Percentiles rank a stretch among this genome's conserved stretches.
These are phyloP conservation scores for Motacilla alba DNA, from an alignment of 2,113 vertebrate genomes.

Conservation along the genomic window DNA sequence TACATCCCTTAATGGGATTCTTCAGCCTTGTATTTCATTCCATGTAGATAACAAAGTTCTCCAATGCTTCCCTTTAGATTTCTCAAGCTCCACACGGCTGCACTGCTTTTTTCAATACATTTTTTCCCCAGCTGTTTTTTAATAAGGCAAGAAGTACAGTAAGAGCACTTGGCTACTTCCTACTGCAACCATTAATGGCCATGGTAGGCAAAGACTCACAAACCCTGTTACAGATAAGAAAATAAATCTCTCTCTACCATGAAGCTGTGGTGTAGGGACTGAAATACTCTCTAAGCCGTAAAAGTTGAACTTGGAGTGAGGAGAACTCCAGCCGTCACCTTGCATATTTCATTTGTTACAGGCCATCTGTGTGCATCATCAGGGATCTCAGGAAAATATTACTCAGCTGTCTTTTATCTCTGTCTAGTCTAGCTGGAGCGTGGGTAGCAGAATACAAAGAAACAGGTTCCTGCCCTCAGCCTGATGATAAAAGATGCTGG, in stretches of 20 bases:
- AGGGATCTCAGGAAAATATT: constrained; percentile 62
- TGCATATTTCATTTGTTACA: constrained; percentile 58
- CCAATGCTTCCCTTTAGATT: background rate
- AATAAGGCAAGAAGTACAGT: background rate
- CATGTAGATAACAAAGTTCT: background rate
- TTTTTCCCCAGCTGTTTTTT: background rate
- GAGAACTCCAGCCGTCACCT: constrained; percentile 47
- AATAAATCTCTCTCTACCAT: background rate
- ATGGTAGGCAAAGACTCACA: background rate
- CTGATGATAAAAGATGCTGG: constrained; percentile 35
- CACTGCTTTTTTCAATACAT: background rate
- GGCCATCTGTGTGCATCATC: constrained; percentile 60
- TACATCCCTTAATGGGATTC: background rate
- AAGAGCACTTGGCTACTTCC: background rate
- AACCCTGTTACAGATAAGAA: background rate
- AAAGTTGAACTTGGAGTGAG: constrained; percentile 40
- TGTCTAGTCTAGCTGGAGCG: constrained; percentile 43
- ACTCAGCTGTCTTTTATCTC: constrained; percentile 64
- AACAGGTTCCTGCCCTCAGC: constrained; percentile 27
- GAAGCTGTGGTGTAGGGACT: background rate
- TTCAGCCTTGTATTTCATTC: background rate
- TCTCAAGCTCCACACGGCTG: background rate
- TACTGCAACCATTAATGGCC: background rate
- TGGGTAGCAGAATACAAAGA: constrained; percentile 50
- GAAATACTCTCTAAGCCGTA: background rate